Base-by-base conservation (phyloP, 2,888 invertebrate species). In the Nemurella pictetii region DNA sequence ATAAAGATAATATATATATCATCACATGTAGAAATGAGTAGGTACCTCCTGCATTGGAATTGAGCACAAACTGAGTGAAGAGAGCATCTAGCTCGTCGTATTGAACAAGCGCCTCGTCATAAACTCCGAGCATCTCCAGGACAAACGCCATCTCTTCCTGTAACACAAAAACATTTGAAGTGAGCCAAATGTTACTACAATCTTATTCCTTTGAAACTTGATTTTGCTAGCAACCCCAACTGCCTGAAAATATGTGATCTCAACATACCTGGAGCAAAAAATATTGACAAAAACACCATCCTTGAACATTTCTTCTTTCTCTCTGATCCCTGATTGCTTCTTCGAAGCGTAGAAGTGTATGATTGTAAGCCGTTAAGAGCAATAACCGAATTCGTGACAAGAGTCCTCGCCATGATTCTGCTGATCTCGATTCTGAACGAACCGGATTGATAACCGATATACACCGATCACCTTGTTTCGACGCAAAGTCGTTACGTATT, bases 81-180 rank as follows among this genome's bases (percentile, higher is more conserved):
- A 99, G 93, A 83, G 98, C 98, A 91, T 99, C 98, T 89, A 99
- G 92, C 91, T 99, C 99, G 90, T 99, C 99, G 90, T 98, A 99
- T 89, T 99, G 99, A 84, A 99, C 96, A 87, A 99, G 91, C 20
- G 98, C 97, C 91, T 99, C 98, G 87, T 98, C 97, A 89, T 96
- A 95, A 87, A 99, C 92, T 85, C 97, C 97, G 87, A 99, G 91
- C 95, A 98, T 98, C 92, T 98, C 97, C 88, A 98, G 93, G 87
- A 97, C 96, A 91, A 98, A 96, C 85, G 98, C 98, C 88, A 99
- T 92, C 91, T 99, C 98, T 92, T 99, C 98, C 95, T 98, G 93
- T 85, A 92, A 91, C 9, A 55, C 12, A 55, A 55, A n/a, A n/a
- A n/a, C n/a, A n/a, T n/a, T n/a, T n/a, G n/a, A n/a, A n/a, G n/a